Conservation (phyloP, 2,797 vertebrate species). For the Aratinga solstitialis region DNA sequence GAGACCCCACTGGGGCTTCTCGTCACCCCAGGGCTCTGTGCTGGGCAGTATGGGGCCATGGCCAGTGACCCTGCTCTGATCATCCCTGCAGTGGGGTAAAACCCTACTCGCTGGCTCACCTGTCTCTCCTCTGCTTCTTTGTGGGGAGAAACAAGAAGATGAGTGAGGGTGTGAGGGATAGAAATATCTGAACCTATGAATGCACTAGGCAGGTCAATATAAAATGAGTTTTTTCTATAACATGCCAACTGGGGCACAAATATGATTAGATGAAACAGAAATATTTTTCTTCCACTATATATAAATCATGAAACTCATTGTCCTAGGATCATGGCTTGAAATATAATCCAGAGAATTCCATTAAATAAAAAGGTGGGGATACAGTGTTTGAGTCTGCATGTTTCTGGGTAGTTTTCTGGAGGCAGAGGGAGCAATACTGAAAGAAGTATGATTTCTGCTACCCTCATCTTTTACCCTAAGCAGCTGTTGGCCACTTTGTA, state of each 20-base stretch:
- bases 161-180: background rate
- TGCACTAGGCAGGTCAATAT: background rate
- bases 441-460: background rate
- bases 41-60: background rate
- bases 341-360: background rate
- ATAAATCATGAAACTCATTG: background rate
- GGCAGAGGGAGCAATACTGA: background rate
- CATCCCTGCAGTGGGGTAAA: background rate
- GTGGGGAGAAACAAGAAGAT: background rate
- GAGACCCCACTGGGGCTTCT: background rate
- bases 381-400: background rate
- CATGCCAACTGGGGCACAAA: background rate
- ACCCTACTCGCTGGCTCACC: background rate
- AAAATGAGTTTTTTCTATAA: background rate
- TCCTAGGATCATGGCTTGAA: background rate
- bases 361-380: background rate
- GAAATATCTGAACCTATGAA: background rate
- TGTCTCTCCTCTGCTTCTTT: background rate
- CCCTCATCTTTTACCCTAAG: background rate
- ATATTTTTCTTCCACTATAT: background rate
- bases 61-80: background rate
- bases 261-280: background rate
- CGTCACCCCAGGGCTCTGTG: fast-evolving
- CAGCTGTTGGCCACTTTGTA: background rate
- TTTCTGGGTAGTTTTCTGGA: background rate